Percentiles rank a stretch among this genome's conserved stretches.
phyloP scores from a whole-genome alignment of 2,888 invertebrate genomes.

The Polyommatus icarus region DNA sequence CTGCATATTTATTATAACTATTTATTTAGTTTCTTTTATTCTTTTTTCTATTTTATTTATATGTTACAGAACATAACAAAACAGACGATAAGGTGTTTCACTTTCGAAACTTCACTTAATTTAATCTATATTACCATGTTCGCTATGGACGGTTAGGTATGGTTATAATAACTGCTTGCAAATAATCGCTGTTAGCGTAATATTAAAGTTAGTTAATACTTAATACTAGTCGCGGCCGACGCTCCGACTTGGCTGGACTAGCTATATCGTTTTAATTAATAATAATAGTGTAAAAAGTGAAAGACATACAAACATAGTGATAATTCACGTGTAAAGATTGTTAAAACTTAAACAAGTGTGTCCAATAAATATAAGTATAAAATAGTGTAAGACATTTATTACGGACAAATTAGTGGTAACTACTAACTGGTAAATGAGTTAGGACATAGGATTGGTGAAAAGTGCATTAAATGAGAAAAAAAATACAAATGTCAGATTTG shows the following conservation, averaged over 20 bases:
- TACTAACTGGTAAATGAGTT: no score
- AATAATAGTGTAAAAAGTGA: conserved; percentile 16
- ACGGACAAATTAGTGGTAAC: no score
- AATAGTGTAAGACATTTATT: neutral
- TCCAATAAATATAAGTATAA: neutral
- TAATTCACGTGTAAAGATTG: neutral
- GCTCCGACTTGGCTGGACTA: conserved; percentile 54
- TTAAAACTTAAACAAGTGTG: neutral
- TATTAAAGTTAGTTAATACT: conserved; percentile 61
- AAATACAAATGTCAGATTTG: neutral
- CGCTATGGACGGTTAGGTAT: conserved; percentile 30
- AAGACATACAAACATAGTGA: conserved; percentile 26
- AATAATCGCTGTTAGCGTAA: conserved; percentile 57
- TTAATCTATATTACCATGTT: conserved; percentile 18
- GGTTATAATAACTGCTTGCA: conserved; percentile 26
- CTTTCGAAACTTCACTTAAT: conserved; percentile 12
- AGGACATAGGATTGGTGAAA: no score
- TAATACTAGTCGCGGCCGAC: conserved; percentile 59
- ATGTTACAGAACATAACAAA: neutral
- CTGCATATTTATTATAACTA: no score
- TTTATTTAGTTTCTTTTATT: no score
- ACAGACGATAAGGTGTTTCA: neutral
- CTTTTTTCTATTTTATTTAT: no score
- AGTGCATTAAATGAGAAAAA: no score
- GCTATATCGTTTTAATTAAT: conserved; percentile 33